These are phyloP conservation scores for Autographa pulchrina DNA, from an alignment of 2,888 invertebrate genomes.

Conservation along the genomic window DNA sequence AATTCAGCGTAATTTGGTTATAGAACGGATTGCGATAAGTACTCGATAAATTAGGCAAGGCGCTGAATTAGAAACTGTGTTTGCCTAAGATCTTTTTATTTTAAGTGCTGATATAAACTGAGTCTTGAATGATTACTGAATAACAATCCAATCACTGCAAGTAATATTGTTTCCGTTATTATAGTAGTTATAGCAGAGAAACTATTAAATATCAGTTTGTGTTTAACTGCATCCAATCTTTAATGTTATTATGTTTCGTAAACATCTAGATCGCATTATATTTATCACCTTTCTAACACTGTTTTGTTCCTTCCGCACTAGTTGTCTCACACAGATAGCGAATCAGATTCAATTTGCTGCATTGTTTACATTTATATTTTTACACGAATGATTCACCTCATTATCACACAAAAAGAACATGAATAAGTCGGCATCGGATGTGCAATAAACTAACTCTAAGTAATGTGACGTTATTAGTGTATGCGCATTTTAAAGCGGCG, in stretches of 20 bases:
- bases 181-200: neutral
- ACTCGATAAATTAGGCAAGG: conserved; percentile 29
- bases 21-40: conserved; percentile 29
- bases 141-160: conserved; percentile 1
- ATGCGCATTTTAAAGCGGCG: conserved; percentile 72
- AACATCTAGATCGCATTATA: conserved; percentile 12
- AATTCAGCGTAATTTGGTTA: conserved; percentile 33
- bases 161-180: conserved; percentile 2
- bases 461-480: conserved; percentile 68
- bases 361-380: conserved; percentile 45
- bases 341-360: conserved; percentile 34
- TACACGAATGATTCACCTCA: conserved; percentile 50
- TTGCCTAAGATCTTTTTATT: neutral
- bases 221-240: neutral
- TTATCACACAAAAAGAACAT: conserved; percentile 67
- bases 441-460: conserved; percentile 64
- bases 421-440: conserved; percentile 60
- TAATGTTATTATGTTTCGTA: conserved; percentile 5
- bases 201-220: neutral
- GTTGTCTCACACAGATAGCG: conserved; percentile 23
- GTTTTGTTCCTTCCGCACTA: conserved; percentile 20
- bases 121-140: neutral
- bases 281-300: conserved; percentile 12
- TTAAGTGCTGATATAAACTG: neutral
- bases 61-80: conserved; percentile 12